Evolutionary conservation across 2,797 vertebrate genomes (phyloP).

Genomic region (Spinus olivaceus): DNA sequence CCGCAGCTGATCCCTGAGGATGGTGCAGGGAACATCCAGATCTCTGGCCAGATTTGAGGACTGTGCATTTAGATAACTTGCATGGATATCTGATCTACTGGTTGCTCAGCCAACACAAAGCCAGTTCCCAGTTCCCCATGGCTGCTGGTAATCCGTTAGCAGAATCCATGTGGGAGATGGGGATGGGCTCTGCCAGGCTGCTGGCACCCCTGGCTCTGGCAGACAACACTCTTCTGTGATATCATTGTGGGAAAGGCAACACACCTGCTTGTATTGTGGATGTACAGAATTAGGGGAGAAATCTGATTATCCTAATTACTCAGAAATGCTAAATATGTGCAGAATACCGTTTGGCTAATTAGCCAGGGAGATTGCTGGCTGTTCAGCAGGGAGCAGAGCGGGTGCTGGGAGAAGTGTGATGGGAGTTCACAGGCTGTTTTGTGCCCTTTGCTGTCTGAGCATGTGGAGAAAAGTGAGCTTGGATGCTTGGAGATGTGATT

Average conservation of each 20-base stretch:
- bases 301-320: constrained; percentile 66
- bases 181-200: neutral
- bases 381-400: neutral
- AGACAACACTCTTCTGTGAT: neutral
- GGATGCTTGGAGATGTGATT: neutral
- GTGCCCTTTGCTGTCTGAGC: neutral
- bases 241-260: neutral
- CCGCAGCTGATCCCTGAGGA: neutral
- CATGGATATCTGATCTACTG: neutral
- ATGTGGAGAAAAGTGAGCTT: neutral
- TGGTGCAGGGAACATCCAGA: fast-evolving
- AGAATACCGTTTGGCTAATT: constrained; percentile 39
- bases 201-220: neutral
- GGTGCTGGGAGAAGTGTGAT: neutral
- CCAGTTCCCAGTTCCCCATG: neutral
- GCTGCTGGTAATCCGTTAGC: neutral
- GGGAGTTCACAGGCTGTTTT: neutral
- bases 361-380: constrained; percentile 25
- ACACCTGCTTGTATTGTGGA: constrained; percentile 26
- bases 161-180: neutral
- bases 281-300: constrained; percentile 40
- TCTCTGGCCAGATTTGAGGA: neutral
- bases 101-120: neutral
- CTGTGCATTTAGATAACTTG: neutral
- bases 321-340: constrained; percentile 62